phyloP scores from a whole-genome alignment of 2,888 invertebrate species.

The Drosophila meridiana region DNA sequence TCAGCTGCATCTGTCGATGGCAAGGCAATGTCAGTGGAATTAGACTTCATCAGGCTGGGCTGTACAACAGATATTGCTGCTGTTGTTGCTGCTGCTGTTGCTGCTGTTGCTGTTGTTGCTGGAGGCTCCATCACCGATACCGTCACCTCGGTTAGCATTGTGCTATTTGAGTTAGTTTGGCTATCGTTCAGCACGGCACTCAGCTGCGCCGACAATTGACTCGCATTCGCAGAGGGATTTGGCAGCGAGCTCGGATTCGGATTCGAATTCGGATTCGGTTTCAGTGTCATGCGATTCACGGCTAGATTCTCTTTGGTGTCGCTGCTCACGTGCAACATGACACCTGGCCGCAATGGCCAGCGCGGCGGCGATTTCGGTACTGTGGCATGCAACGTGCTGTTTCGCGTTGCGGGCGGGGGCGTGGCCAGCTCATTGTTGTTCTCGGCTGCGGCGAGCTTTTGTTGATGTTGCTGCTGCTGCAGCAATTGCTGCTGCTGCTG shows the following conservation, averaged over 20 bases:
- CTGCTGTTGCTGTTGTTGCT: conserved; percentile 21
- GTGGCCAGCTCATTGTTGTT: conserved; percentile 60
- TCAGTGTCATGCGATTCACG: conserved; percentile 85
- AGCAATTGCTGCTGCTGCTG: conserved; percentile 39
- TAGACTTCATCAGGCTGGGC: conserved; percentile 30
- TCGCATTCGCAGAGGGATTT: conserved; percentile 40
- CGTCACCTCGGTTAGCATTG: conserved; percentile 63
- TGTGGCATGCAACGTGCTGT: conserved; percentile 43
- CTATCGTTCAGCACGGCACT: conserved; percentile 65
- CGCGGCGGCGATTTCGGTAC: conserved; percentile 86
- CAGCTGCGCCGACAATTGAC: conserved; percentile 66
- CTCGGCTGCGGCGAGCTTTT: conserved; percentile 36
- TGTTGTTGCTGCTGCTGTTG: conserved; percentile 11
- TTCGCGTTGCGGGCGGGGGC: conserved; percentile 56
- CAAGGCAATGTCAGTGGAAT: conserved; percentile 53
- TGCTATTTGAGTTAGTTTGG: conserved; percentile 65
- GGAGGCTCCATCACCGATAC: conserved; percentile 36
- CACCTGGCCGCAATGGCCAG: conserved; percentile 95
- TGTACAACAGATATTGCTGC: conserved; percentile 2
- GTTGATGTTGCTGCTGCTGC: conserved; percentile 44
- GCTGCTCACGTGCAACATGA: conserved; percentile 91
- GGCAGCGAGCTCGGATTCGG: not conserved
- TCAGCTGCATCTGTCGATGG: conserved; percentile 60
- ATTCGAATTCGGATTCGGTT: conserved; percentile 51
- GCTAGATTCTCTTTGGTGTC: conserved; percentile 92